Evolutionary conservation across 2,113 vertebrate genomes (phyloP), one percentile per base, ranked within the genome.

Genomic region (Nerophis ophidion): DNA sequence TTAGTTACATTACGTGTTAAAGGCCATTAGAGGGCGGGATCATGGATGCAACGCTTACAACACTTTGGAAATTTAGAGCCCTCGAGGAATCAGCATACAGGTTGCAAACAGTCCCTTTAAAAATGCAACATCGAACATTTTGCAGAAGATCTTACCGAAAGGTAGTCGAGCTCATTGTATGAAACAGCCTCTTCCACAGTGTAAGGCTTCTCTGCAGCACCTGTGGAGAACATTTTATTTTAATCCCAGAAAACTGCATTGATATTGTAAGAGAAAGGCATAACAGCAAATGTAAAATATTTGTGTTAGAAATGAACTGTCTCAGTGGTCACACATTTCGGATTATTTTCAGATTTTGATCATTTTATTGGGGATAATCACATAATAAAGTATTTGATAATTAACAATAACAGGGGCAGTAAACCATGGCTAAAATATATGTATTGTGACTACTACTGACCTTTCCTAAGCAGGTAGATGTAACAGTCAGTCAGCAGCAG

Each of bases 161-260:
- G 62, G 49, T 97, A 99, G 82, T 99, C 97, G 50, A 99, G 89
- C 74, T 99, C 96, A 1, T 92, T 97, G 55, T 99, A 99, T 48
- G 95, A 93, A 60, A 98, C 87, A 0, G 96, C 95, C 15, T 98
- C 95, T 74, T 98, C 95, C 68, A 99, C 94, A 74, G 92, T 90
- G 84, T 98, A 99, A 0, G 96, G 97, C 85, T 99, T 99, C 80
- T 98, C 96, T 0, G 95, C 93, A 48, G 96, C 95, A 78, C 96
- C 97, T 99, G 84, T 58, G 60, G 65, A 69, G 57, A 72, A n/a
- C 14, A 17, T 17, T 13, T 8, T 7, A 42, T 42, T 46, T 33
- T 8, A 26, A 8, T 3, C 40, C 19, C 15, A 0, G 5, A 63
- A 47, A 16, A 46, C 5, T 4, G 4, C 17, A 34, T 42, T 7